Percentiles rank a stretch among this genome's conserved stretches.
Conservation (phyloP, 2,113 vertebrate species). For the Columba livia region DNA sequence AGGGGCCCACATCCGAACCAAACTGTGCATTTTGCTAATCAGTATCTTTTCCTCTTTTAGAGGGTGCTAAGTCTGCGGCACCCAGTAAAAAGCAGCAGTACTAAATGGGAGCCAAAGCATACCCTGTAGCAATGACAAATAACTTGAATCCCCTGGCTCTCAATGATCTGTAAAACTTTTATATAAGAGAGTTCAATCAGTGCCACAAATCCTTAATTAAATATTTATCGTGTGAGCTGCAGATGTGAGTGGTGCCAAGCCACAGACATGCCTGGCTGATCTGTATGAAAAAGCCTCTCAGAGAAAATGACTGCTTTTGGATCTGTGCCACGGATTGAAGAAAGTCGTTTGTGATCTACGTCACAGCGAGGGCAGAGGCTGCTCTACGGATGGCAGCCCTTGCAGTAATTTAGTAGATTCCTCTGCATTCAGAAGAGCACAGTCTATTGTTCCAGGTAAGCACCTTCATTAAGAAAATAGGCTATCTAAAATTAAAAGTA, state of each 20-base stretch:
- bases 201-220: slow-evolving; percentile 64
- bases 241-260: slow-evolving; percentile 37
- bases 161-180: slow-evolving; percentile 43
- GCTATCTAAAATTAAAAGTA: not conserved
- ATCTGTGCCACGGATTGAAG: not conserved
- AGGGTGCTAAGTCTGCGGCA: not conserved
- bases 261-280: slow-evolving; percentile 43
- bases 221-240: slow-evolving; percentile 53
- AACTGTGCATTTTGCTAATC: not conserved
- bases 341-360: not conserved
- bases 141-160: slow-evolving; percentile 3
- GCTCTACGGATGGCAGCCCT: not conserved
- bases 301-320: slow-evolving; percentile 11
- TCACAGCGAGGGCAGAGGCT: not conserved
- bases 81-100: not conserved
- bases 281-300: slow-evolving; percentile 36
- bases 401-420: not conserved
- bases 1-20: not conserved
- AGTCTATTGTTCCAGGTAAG: not conserved
- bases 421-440: not conserved
- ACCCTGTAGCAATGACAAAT: not conserved
- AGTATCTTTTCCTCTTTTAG: not conserved
- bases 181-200: slow-evolving; percentile 54
- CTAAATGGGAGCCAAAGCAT: slow-evolving; percentile 10
- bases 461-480: not conserved